Conservation (phyloP, 2,113 vertebrate species). For the Picathartes gymnocephalus region DNA sequence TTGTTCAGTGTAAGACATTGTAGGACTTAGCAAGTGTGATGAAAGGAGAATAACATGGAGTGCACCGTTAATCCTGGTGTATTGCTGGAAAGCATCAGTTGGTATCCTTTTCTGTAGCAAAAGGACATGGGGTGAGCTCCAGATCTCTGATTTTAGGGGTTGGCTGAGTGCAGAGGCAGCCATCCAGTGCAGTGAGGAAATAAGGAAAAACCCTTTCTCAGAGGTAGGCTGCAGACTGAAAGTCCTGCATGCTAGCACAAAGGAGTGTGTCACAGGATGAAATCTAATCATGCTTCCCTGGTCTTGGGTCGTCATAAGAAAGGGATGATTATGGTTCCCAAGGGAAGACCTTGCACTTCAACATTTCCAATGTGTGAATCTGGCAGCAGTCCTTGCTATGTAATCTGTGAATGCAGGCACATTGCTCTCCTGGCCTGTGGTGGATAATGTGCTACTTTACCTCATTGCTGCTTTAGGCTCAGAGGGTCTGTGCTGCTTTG, state of each 20-base stretch:
- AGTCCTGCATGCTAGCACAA: neutral
- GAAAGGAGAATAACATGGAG: neutral
- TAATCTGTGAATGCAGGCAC: neutral
- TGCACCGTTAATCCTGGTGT: neutral
- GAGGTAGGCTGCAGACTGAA: neutral
- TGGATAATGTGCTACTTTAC: neutral
- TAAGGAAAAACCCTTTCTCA: neutral
- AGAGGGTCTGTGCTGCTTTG: neutral
- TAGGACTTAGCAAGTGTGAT: neutral
- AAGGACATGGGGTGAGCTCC: neutral
- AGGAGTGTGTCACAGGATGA: neutral
- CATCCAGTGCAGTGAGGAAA: neutral
- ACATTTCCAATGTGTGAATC: accelerated
- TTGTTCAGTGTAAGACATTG: neutral
- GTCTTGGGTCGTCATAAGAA: neutral
- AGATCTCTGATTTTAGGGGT: neutral
- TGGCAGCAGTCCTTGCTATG: neutral
- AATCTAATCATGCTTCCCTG: neutral
- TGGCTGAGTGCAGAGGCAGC: neutral
- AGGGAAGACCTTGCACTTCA: neutral
- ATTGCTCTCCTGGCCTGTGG: accelerated
- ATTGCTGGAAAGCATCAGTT: neutral
- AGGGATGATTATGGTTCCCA: neutral
- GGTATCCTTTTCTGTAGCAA: neutral
- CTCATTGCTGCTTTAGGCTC: neutral